Conservation (phyloP, 2,113 vertebrate species). For the Antennarius striatus region DNA sequence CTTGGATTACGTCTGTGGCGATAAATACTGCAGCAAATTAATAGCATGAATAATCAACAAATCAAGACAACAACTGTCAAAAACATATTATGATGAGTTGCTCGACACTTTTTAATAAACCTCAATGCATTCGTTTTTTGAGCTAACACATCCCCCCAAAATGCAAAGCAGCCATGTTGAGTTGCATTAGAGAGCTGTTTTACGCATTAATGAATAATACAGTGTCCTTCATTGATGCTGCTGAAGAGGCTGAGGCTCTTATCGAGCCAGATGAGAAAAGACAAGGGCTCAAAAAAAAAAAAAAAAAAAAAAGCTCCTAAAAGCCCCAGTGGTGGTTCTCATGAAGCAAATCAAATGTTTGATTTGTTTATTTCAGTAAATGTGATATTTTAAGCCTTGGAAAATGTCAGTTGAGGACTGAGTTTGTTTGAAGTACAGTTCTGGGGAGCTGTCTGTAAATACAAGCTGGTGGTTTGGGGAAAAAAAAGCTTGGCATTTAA, state of each 20-base stretch:
- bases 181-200: constrained; percentile 20
- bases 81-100: background rate
- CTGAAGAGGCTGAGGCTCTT: constrained; percentile 10
- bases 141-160: background rate
- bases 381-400: constrained; percentile 13
- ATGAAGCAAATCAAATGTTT: constrained; percentile 22
- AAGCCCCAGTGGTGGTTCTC: constrained; percentile 26
- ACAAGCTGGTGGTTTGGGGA: constrained; percentile 19
- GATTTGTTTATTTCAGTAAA: constrained; percentile 14
- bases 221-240: constrained; percentile 13
- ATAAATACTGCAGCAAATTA: background rate
- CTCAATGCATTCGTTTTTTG: constrained; percentile 2
- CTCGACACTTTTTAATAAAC: too few relatives aligned
- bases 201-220: constrained; percentile 42
- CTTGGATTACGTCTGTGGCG: too few relatives aligned
- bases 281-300: constrained; percentile 12
- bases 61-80: background rate
- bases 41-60: background rate
- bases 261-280: constrained; percentile 25
- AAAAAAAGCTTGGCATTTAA: constrained; percentile 25
- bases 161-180: background rate
- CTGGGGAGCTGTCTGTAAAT: constrained; percentile 8
- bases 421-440: constrained; percentile 11
- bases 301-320: background rate
- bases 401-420: constrained; percentile 2